phyloP scores from a whole-genome alignment of 2,797 vertebrate species.

The Gambelia wislizenii region DNA sequence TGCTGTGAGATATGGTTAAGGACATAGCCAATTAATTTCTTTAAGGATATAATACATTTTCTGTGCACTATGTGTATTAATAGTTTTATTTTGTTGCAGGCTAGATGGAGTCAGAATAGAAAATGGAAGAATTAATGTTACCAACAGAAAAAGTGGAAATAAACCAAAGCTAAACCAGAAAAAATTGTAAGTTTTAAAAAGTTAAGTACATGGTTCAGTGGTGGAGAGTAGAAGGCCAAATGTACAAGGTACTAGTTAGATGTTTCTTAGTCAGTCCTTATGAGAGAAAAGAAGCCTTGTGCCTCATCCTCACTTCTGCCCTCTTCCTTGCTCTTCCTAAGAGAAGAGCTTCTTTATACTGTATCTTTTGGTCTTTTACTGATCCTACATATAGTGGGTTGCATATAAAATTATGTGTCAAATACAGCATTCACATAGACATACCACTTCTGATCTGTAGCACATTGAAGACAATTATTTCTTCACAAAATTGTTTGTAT shows the following conservation, averaged over 20 bases:
- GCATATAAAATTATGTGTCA: neutral
- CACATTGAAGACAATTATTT: neutral
- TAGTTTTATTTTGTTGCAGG: conserved; percentile 71
- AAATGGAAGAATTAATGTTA: conserved; percentile 87
- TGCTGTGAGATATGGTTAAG: neutral
- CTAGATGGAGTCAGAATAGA: conserved; percentile 92
- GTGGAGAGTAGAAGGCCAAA: neutral
- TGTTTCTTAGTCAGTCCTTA: neutral
- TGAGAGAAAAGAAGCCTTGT: too few species aligned
- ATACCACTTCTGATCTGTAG: neutral
- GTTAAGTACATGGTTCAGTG: neutral
- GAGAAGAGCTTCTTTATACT: too few species aligned
- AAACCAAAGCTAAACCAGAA: conserved; percentile 88
- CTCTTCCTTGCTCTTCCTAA: neutral
- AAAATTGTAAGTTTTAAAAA: conserved; percentile 83
- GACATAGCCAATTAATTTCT: too few species aligned
- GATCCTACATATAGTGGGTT: too few species aligned
- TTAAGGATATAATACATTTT: too few species aligned
- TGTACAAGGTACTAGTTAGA: neutral
- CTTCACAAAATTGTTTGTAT: neutral
- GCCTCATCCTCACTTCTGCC: neutral
- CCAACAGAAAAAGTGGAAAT: conserved; percentile 86
- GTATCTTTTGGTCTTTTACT: neutral
- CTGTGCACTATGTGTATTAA: neutral
- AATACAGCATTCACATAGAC: neutral